phyloP scores from a whole-genome alignment of 2,797 vertebrate genomes.

The Myotis findleyi region DNA sequence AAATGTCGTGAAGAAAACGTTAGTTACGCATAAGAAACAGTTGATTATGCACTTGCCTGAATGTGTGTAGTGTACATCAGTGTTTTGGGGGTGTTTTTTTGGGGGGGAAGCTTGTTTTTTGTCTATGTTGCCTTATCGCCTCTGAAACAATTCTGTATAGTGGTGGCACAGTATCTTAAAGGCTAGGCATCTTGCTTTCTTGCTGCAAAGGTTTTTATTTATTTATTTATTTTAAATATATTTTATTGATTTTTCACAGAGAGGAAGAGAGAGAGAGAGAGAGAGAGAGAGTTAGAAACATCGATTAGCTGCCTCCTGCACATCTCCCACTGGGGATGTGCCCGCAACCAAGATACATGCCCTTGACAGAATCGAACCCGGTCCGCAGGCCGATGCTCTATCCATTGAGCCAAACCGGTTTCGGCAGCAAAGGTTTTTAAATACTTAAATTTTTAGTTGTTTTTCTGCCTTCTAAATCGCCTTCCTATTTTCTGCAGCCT shows the following conservation, averaged over 20 bases:
- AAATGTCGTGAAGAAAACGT: conserved; percentile 13
- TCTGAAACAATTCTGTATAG: background rate
- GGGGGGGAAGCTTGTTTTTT: background rate
- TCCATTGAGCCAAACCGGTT: too few relatives aligned
- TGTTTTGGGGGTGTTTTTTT: background rate
- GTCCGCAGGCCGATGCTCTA: too few relatives aligned
- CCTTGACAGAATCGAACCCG: too few relatives aligned
- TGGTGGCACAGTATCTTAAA: background rate
- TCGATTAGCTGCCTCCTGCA: too few relatives aligned
- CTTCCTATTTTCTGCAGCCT: background rate
- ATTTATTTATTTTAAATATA: too few relatives aligned
- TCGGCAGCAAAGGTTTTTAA: background rate
- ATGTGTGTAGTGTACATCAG: background rate
- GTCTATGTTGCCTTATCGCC: background rate
- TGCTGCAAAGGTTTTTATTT: background rate
- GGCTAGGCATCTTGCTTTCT: background rate
- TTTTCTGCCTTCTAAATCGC: background rate
- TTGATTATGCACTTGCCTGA: background rate
- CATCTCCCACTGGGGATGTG: too few relatives aligned
- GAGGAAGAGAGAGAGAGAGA: too few relatives aligned
- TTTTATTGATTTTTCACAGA: too few relatives aligned
- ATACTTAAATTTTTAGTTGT: background rate
- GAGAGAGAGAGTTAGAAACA: too few relatives aligned
- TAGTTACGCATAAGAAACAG: background rate
- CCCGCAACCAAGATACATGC: too few relatives aligned